Percentiles rank a stretch among this genome's conserved stretches.
These are phyloP conservation scores for Sinodicranocentrus sp. DNA, from an alignment of 2,888 invertebrate genomes.

Conservation along the genomic window DNA sequence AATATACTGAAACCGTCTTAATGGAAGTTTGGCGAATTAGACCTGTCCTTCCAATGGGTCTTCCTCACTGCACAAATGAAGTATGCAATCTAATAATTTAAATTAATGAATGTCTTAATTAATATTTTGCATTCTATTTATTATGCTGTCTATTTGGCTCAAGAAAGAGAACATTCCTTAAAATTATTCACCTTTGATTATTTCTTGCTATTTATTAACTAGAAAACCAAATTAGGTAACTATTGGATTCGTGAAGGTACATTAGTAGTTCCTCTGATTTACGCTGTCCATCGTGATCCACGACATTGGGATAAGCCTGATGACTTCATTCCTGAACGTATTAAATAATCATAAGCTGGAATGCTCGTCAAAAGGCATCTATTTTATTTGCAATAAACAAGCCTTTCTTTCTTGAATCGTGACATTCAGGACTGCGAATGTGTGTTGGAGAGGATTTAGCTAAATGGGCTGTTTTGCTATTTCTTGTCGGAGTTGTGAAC, in stretches of 20 bases:
- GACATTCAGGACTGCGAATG: constrained; percentile 90
- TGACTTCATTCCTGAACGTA: constrained; percentile 88
- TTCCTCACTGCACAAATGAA: constrained; percentile 87
- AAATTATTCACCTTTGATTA: constrained; percentile 40
- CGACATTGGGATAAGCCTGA: constrained; percentile 92
- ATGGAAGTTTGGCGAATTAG: constrained; percentile 89
- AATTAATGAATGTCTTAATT: too few species aligned
- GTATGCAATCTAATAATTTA: constrained; percentile 78
- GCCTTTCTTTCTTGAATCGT: too few species aligned
- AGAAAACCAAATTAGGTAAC: constrained; percentile 89
- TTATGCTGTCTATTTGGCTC: too few species aligned
- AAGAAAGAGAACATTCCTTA: neutral
- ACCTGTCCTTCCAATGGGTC: constrained; percentile 89
- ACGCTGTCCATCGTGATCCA: constrained; percentile 94
- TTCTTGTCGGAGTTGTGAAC: constrained; percentile 83
- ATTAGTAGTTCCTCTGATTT: constrained; percentile 91
- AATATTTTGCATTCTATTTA: too few species aligned
- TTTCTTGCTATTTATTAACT: constrained; percentile 77
- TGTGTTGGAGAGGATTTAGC: constrained; percentile 92
- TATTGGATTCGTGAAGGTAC: constrained; percentile 90
- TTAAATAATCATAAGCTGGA: too few species aligned
- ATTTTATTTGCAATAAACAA: too few species aligned
- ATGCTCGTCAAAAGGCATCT: too few species aligned
- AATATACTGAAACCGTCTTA: constrained; percentile 86
- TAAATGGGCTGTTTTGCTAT: constrained; percentile 84